A percentile compares a stretch with the other conserved stretches of the same genome.
Conservation (phyloP, 2,888 invertebrate genomes). For the Amiota minor region DNA sequence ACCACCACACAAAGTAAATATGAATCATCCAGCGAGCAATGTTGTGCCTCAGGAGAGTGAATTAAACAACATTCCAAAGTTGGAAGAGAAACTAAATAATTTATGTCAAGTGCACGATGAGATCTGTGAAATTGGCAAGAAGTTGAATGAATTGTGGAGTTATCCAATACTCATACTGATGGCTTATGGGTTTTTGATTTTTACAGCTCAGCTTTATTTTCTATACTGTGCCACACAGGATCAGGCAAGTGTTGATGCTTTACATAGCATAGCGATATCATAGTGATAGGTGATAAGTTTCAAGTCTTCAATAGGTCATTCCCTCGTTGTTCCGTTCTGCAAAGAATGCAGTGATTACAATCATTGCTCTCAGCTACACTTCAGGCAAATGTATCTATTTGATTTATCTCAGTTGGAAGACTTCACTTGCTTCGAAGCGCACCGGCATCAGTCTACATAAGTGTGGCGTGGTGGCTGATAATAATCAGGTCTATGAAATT, state of each 20-base stretch:
- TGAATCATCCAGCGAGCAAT: conserved; percentile 40
- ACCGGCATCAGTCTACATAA: conserved; percentile 73
- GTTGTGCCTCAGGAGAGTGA: conserved; percentile 64
- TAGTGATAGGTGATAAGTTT: no score
- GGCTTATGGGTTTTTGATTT: conserved; percentile 73
- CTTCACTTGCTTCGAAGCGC: conserved; percentile 71
- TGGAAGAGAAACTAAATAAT: conserved; percentile 71
- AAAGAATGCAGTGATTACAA: conserved; percentile 67
- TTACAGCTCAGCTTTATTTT: conserved; percentile 73
- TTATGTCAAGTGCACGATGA: conserved; percentile 73
- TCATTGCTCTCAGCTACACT: conserved; percentile 66
- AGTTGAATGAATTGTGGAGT: conserved; percentile 72
- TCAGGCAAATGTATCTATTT: conserved; percentile 72
- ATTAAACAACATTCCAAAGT: conserved; percentile 62
- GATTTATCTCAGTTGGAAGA: conserved; percentile 73
- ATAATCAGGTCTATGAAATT: conserved; percentile 72
- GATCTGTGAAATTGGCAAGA: conserved; percentile 72
- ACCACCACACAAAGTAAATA: conserved; percentile 30
- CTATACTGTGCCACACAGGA: conserved; percentile 71
- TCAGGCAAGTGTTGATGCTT: conserved; percentile 57
- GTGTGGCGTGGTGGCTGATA: conserved; percentile 71
- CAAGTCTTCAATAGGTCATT: conserved; percentile 49
- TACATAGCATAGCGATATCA: neutral
- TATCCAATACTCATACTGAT: conserved; percentile 71
- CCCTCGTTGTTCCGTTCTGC: conserved; percentile 72